Evolutionary conservation across 2,113 vertebrate species (phyloP), one percentile per base, ranked within the genome.

Genomic region (Cromileptes altivelis): DNA sequence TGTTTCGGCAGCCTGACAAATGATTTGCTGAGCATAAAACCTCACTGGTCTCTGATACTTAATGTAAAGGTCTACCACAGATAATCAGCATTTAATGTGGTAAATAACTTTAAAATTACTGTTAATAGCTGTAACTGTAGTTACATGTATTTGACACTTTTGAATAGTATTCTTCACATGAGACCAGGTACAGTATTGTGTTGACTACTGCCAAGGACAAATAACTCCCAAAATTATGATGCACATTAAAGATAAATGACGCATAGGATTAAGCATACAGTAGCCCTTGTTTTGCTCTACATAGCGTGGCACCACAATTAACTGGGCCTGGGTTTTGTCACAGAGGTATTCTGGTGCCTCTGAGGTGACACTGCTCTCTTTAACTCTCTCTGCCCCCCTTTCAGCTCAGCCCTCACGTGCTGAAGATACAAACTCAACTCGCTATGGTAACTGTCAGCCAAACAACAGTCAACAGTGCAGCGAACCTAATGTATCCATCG

Each of bases 391-490:
- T 89, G 67, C 82, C 89, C 85, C 85, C 74, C 67, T 77, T 74
- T 80, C 82, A 19, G 71, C 68, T 82, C 73, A 2, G 73, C 33
- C 61, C 63, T 89, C 93, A 92, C 84, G 82, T 89, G 87, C 79
- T 47, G 82, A 23, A 87, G 86, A 91, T 82, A 88, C 84, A 79
- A 70, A 82, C 67, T 71, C 27, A 57, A 17, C 86, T 92, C 77
- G n/a, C 90, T 63, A 94, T 94, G 90, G 94, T 80, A 87, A 95
- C 92, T 64, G 80, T 61, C 79, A 71, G 82, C 82, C 90, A 93
- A 95, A 95, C 91, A 95, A 55, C 71, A 87, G 82, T 93, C 90
- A 95, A 93, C 92, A 93, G 73, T 42, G 76, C 71, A 52, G 57
- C 6, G 40, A 68, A 45, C 49, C 73, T 42, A 57, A 62, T 45